These are phyloP conservation scores for Anas platyrhynchos DNA, from an alignment of 2,113 vertebrate genomes.

Conservation along the genomic window DNA sequence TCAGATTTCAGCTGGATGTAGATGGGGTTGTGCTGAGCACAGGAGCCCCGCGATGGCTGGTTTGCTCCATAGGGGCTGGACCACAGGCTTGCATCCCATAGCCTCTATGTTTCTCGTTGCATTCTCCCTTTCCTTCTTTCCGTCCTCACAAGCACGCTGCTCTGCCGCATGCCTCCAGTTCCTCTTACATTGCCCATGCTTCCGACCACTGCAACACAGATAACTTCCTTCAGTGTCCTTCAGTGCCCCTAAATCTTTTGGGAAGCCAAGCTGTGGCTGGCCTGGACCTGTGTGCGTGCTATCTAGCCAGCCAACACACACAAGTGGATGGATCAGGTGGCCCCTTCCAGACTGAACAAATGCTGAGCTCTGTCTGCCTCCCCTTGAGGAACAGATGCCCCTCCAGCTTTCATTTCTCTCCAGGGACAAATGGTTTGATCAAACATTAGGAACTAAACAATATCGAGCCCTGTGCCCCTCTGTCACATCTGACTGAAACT, in stretches of 20 bases:
- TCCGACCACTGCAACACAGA: neutral
- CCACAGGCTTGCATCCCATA: neutral
- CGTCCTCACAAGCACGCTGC: accelerated
- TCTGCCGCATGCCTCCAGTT: neutral
- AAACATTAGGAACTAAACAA: neutral
- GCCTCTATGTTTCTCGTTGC: neutral
- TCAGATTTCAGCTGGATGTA: neutral
- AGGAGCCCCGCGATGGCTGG: neutral
- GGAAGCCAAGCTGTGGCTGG: neutral
- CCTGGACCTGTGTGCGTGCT: accelerated
- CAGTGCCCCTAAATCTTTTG: neutral
- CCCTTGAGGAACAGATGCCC: slow-evolving; percentile 2
- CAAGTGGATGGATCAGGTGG: accelerated
- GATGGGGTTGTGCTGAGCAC: accelerated
- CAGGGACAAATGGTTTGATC: neutral
- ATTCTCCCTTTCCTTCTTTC: neutral
- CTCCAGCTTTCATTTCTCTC: neutral
- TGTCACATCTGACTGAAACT: neutral
- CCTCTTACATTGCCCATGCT: neutral
- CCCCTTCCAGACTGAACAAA: neutral
- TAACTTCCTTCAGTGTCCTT: neutral
- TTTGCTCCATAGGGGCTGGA: neutral
- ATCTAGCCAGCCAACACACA: neutral
- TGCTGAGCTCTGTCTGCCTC: neutral
- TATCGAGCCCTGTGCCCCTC: neutral